Percentiles rank a stretch among this genome's conserved stretches.
phyloP scores from a whole-genome alignment of 53 echinoderm and acorn worm species.

The Astropecten irregularis region DNA sequence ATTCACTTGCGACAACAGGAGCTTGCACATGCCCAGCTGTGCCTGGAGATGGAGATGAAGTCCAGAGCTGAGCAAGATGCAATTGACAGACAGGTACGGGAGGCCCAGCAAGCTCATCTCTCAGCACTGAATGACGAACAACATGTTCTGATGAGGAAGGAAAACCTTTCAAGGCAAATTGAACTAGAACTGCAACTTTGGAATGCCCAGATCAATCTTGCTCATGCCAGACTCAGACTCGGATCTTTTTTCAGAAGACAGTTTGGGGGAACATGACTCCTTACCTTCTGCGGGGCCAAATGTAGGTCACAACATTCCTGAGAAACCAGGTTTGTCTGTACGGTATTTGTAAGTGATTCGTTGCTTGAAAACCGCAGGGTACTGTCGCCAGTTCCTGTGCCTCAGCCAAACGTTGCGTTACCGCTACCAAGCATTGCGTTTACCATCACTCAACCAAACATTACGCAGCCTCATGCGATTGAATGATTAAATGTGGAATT shows the following conservation, averaged over 20 bases:
- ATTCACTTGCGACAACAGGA: not conserved
- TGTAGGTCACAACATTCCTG: not conserved
- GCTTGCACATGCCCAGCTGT: not conserved
- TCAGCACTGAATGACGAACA: not conserved
- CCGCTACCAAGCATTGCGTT: too few relatives aligned
- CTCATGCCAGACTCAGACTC: constrained; percentile 3
- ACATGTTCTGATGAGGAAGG: not conserved
- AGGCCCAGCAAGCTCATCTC: too few relatives aligned
- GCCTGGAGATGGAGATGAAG: too few relatives aligned
- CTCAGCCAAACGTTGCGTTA: not conserved
- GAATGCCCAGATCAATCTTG: not conserved
- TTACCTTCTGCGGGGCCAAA: not conserved
- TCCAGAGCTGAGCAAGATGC: not conserved
- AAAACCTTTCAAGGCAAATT: not conserved
- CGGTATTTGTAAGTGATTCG: not conserved
- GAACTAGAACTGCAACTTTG: not conserved
- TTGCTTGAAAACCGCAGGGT: not conserved
- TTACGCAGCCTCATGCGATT: too few relatives aligned
- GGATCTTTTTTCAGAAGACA: too few relatives aligned
- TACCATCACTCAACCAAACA: too few relatives aligned
- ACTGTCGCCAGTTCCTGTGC: not conserved
- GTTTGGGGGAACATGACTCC: too few relatives aligned
- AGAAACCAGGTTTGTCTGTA: too few relatives aligned
- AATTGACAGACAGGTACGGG: not conserved
- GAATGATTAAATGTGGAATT: too few relatives aligned